These are phyloP conservation scores for Eristalinus sepulchralis DNA, from an alignment of 2,888 invertebrate genomes.

Conservation along the genomic window DNA sequence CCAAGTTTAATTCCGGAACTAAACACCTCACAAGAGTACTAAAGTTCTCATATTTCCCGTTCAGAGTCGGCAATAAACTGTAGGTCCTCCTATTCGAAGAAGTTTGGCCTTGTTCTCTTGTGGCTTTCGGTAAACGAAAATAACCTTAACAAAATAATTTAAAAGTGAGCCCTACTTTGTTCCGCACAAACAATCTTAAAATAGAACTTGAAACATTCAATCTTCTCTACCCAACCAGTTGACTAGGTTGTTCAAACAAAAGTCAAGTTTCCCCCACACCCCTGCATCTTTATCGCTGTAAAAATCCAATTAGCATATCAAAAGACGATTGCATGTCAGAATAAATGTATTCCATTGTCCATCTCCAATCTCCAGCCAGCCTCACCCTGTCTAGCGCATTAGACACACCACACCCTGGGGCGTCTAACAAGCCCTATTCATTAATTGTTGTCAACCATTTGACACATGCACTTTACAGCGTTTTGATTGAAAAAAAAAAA, in stretches of 20 bases:
- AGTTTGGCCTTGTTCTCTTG: no score
- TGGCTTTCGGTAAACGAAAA: no score
- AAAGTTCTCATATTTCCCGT: no score
- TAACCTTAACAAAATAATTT: no score
- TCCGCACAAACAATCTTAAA: no score
- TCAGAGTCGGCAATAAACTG: no score
- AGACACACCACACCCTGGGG: not conserved
- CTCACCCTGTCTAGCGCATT: not conserved
- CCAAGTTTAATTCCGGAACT: no score
- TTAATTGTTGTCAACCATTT: constrained; percentile 19
- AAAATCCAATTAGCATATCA: not conserved
- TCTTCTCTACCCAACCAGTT: not conserved
- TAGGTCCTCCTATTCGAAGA: no score
- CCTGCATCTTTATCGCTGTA: not conserved
- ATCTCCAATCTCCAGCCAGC: not conserved
- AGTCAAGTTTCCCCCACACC: not conserved
- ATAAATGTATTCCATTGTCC: not conserved
- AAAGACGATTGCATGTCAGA: not conserved
- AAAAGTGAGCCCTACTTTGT: no score
- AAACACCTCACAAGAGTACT: no score
- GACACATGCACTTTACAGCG: constrained; percentile 24
- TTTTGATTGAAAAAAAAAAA: constrained; percentile 10
- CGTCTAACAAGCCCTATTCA: not conserved
- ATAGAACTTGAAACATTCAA: not conserved
- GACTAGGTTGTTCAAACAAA: not conserved